Evolutionary conservation across 1,140 invertebrate genomes (phyloP).

Genomic region (Dufourea novaeangliae): DNA sequence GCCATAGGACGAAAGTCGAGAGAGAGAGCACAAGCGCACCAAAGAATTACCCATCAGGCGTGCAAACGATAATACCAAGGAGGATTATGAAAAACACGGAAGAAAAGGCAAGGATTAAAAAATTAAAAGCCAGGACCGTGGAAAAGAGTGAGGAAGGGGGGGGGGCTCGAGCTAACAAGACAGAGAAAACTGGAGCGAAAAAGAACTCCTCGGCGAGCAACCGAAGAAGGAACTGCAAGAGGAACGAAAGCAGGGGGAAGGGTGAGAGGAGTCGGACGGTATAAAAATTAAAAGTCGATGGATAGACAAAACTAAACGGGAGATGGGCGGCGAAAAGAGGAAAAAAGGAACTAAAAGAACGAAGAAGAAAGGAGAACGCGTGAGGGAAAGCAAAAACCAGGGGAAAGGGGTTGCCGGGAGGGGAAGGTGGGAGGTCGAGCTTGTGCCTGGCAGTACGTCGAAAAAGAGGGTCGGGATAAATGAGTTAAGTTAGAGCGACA

Average conservation of each 20-base stretch:
- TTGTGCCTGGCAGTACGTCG: slow-evolving; percentile 63
- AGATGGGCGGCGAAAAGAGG: background rate
- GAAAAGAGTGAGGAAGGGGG: background rate
- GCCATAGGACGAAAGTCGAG: no score
- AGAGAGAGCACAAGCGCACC: no score
- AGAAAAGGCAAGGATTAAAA: no score
- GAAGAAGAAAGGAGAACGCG: background rate
- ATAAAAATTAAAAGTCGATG: slow-evolving; percentile 22
- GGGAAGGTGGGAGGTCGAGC: slow-evolving; percentile 25
- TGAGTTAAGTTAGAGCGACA: slow-evolving; percentile 59
- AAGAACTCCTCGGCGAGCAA: no score
- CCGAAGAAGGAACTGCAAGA: background rate
- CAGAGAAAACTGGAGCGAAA: no score
- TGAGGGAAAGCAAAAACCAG: background rate
- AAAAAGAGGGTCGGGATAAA: slow-evolving; percentile 63
- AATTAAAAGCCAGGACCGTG: background rate
- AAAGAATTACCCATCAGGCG: no score
- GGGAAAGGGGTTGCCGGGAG: no score
- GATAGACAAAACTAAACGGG: slow-evolving; percentile 14
- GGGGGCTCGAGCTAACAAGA: no score
- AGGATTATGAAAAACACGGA: no score
- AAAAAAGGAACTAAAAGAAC: background rate
- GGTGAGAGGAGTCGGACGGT: background rate
- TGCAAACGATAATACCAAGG: no score
- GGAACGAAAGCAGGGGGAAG: background rate